Conservation (phyloP, 2,888 invertebrate genomes). For the Spisula subtruncata region DNA sequence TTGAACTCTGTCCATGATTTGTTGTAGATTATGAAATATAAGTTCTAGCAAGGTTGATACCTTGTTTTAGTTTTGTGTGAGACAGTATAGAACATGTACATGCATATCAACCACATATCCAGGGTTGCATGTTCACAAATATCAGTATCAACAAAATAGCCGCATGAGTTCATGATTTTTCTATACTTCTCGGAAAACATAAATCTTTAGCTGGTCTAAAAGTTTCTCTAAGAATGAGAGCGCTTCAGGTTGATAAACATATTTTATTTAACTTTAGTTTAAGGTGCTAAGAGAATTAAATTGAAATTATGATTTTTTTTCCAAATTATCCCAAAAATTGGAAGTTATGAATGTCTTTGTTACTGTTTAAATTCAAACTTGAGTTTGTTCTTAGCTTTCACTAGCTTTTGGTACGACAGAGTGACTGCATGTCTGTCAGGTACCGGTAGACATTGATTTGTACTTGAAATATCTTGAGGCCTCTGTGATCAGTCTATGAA, state of each 20-base stretch:
- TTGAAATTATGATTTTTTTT: too few species aligned
- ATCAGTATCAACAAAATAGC: not conserved
- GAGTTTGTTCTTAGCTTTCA: too few species aligned
- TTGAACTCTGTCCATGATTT: conserved; percentile 17
- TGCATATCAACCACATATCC: not conserved
- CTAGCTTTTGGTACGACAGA: not conserved
- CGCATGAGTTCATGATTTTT: not conserved
- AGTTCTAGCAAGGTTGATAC: not conserved
- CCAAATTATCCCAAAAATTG: too few species aligned
- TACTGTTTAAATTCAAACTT: too few species aligned
- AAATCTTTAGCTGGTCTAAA: too few species aligned
- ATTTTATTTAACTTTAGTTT: too few species aligned
- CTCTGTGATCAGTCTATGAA: not conserved
- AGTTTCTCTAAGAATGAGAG: too few species aligned
- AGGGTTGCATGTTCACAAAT: not conserved
- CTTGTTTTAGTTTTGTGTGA: conserved; percentile 1
- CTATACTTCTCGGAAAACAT: too few species aligned
- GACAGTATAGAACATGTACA: conserved; percentile 9
- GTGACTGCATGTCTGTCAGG: conserved; percentile 6
- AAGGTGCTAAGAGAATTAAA: too few species aligned
- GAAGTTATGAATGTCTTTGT: too few species aligned
- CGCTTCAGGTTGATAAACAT: too few species aligned
- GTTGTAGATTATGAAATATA: conserved; percentile 16
- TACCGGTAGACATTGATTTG: not conserved
- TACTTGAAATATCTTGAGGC: not conserved